Evolutionary conservation across 2,113 vertebrate genomes (phyloP), one percentile per base, ranked within the genome.

Genomic region (Macheiramphus alcinus): DNA sequence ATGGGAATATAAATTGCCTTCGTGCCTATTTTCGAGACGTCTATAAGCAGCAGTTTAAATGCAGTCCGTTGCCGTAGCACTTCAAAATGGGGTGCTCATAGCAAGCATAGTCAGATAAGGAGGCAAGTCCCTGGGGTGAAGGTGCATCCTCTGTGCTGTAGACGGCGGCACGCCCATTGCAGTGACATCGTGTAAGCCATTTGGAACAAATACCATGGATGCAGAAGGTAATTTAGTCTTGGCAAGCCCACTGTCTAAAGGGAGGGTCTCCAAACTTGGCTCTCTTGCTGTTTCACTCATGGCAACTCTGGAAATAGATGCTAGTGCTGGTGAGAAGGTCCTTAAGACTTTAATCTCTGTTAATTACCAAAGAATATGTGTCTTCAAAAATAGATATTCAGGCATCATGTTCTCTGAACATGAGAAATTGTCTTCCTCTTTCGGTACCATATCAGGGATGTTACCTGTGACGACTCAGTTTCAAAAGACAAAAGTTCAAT

Each of bases 181-280:
- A 45, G 25, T 23, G 45, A 16, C 23, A 34, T 32, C 1, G 0
- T 26, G 22, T 18, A 36, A 72, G 15, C 8, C 23, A 5, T 1
- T 9, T 3, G 5, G 23, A 38, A 56, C 20, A 43, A 67, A 67
- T 10, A 66, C 4, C 13, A 6, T 9, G 23, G 70, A 12, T 6
- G 8, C 13, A 53, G 43, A 76, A 76, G 5, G 22, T 40, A 43
- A 34, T 61, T 65, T 20, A 50, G 53, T 53, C 16, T 78, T 90
- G 61, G 11, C 52, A 74, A 90, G 8, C 18, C 27, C 17, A 4
- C 21, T 45, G 29, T 71, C 21, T 67, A 45, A 88, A 63, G 38
- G 16, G 21, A 75, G 5, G 11, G 7, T 79, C 42, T 90, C 42
- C 40, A 74, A 63, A 62, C 10, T 38, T 4, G 1, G 5, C 4